Conservation (phyloP, 2,888 invertebrate species). For the Lapara coniferarum region DNA sequence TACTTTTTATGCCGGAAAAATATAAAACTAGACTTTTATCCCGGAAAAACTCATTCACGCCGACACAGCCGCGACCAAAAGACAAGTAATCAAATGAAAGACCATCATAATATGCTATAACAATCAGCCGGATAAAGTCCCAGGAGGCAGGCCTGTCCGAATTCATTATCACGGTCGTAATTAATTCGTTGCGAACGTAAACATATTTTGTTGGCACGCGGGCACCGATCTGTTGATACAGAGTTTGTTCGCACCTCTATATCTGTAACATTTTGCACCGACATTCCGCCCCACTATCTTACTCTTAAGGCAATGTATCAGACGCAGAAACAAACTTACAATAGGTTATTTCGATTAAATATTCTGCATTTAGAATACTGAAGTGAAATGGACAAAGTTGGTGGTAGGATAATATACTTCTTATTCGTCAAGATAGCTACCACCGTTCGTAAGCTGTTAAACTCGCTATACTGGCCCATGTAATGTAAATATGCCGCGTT, state of each 20-base stretch:
- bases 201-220: slow-evolving; percentile 40
- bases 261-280: slow-evolving; percentile 23
- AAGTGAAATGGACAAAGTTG: no score
- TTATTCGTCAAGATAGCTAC: no score
- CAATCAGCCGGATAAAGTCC: neutral
- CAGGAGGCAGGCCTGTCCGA: slow-evolving; percentile 23
- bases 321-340: neutral
- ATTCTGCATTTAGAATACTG: no score
- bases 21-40: no score
- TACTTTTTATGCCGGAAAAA: no score
- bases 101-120: neutral
- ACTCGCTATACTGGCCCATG: no score
- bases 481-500: no score
- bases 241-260: slow-evolving; percentile 25
- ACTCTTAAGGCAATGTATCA: slow-evolving; percentile 4
- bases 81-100: neutral
- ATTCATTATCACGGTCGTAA: slow-evolving; percentile 30
- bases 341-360: no score
- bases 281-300: slow-evolving; percentile 12
- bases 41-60: no score
- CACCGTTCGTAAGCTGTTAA: no score
- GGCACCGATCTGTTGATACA: slow-evolving; percentile 25
- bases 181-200: slow-evolving; percentile 35
- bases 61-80: no score
- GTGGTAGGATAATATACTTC: no score